Evolutionary conservation across 1,140 invertebrate genomes (phyloP).

Genomic region (Parasteatoda tepidariorum): DNA sequence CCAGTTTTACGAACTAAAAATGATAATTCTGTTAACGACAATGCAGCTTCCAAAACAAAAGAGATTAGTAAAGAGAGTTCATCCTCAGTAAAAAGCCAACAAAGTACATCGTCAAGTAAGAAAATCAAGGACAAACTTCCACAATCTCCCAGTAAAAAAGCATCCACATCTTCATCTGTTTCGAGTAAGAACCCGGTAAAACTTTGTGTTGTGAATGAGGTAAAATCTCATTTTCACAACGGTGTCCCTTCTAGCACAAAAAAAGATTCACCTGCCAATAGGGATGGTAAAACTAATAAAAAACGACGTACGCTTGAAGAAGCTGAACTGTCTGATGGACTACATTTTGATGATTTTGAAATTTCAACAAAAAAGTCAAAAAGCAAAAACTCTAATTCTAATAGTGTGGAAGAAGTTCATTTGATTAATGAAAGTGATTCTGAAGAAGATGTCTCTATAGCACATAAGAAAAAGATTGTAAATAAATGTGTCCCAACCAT

Average conservation of each 20-base stretch:
- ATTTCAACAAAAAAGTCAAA: background rate
- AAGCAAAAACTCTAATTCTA: background rate
- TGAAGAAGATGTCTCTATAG: background rate
- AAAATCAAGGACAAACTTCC: too few species aligned
- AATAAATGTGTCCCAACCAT: background rate
- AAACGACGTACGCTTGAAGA: background rate
- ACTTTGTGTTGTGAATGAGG: background rate
- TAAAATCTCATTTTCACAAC: background rate
- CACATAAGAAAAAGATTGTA: background rate
- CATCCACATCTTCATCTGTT: background rate
- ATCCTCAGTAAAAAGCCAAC: background rate
- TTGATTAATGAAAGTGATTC: background rate
- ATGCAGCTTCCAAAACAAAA: too few species aligned
- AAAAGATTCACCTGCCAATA: background rate
- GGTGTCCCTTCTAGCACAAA: background rate
- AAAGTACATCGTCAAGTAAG: background rate
- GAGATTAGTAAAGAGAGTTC: background rate
- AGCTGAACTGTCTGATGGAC: background rate
- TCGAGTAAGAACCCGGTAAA: background rate
- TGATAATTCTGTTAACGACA: background rate
- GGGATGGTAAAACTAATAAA: background rate
- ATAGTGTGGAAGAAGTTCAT: background rate
- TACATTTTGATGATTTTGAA: slow-evolving; percentile 34
- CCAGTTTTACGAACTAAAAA: slow-evolving; percentile 10
- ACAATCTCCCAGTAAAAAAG: background rate